Evolutionary conservation across 2,888 invertebrate species (phyloP), one percentile per base, ranked within the genome.

Genomic region (Heliconius aoede): DNA sequence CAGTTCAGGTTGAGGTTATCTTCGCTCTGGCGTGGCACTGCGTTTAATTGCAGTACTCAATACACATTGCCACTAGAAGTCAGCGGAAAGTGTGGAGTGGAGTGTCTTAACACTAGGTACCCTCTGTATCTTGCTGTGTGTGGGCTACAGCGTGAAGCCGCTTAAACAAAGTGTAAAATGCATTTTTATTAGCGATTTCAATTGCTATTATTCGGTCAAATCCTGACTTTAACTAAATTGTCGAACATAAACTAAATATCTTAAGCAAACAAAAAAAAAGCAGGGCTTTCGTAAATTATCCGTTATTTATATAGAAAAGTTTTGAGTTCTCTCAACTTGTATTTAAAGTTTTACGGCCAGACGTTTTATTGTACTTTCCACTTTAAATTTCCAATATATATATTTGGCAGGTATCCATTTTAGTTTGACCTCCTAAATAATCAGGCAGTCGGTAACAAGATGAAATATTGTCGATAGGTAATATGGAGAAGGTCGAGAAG

Each of bases 381-480:
- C 46, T 58, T 13, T 30, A 60, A 26, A 67, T 65, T 74, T 74
- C 67, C 64, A 32, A 72, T 51, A 67, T 40, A 62, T 78, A 64
- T 74, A 72, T 73, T 74, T 78, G 78, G 76, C 76, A 74, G 32
- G 40, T 67, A 51, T 76, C 78, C 78, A 78, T 58, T 72, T 72
- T 74, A 36, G 69, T 71, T 60, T 26, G 55, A 75, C 71, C 62
- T 71, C 51, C 28, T 40, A 72, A 55, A 60, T 61, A 36, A 72
- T 72, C 72, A 60, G 55, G 58, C 24, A 71, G 58, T 26, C 13
- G 36, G 24, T 72, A 72, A 32, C 32, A 18, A 60, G 26, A n/a
- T 69, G 30, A 26, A 72, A 60, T 36, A 26, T 26, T 55, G 32
- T 40, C 60, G 32, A 55, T 51, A 51, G 60, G 60, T 11, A 46